Percentiles rank a stretch among this genome's conserved stretches.
Evolutionary conservation across 2,888 invertebrate genomes (phyloP).

Genomic region (Pyralis farinalis): DNA sequence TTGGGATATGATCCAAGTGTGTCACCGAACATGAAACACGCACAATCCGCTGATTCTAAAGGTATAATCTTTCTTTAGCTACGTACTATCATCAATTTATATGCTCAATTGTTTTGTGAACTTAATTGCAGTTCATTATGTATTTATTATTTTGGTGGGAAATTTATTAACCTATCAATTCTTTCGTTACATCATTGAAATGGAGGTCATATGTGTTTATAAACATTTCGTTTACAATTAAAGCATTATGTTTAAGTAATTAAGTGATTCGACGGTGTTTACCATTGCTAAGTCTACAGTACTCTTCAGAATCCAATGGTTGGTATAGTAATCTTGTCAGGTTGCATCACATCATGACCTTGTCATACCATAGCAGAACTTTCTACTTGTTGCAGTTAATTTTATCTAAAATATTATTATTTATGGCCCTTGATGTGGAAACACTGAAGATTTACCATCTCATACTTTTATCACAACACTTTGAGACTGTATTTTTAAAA

Average conservation of each 20-base stretch:
- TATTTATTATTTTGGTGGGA: conserved; percentile 65
- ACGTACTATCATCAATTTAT: conserved; percentile 19
- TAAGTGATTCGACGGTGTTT: conserved; percentile 10
- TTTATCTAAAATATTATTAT: neutral
- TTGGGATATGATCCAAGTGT: conserved; percentile 70
- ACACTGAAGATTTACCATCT: no score
- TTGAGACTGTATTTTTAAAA: no score
- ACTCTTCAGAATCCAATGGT: conserved; percentile 12
- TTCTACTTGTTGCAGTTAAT: conserved; percentile 13
- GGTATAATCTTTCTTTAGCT: conserved; percentile 44
- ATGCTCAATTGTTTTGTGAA: conserved; percentile 15
- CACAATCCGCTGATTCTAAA: conserved; percentile 56
- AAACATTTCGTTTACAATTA: conserved; percentile 58
- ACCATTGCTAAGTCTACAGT: conserved; percentile 4
- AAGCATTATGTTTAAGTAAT: conserved; percentile 19
- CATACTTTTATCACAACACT: no score
- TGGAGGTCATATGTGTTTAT: conserved; percentile 75
- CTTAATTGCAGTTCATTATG: conserved; percentile 16
- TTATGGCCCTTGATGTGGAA: neutral
- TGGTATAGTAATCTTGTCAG: conserved; percentile 17
- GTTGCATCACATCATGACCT: conserved; percentile 55
- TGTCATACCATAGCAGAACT: conserved; percentile 21
- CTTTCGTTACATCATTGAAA: conserved; percentile 64
- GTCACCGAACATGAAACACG: conserved; percentile 60
- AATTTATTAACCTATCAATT: conserved; percentile 66